These are phyloP conservation scores for Uria aalge DNA, from an alignment of 2,113 vertebrate genomes.

Conservation along the genomic window DNA sequence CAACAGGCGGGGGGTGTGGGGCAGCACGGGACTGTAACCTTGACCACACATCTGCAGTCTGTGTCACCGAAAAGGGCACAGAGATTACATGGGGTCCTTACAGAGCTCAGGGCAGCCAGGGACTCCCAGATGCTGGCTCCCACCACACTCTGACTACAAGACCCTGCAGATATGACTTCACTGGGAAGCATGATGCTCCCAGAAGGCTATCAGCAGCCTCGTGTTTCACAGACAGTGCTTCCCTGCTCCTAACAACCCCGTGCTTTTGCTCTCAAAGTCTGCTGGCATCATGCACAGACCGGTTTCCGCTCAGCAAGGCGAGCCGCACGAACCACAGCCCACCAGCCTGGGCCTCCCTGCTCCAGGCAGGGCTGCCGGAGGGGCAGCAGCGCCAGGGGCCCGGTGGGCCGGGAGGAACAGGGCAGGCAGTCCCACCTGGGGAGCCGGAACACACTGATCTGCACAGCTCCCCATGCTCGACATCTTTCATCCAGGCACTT, in stretches of 20 bases:
- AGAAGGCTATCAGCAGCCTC: neutral
- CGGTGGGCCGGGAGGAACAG: neutral
- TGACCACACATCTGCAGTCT: neutral
- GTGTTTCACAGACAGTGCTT: neutral
- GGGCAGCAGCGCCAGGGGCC: neutral
- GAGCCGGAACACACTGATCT: neutral
- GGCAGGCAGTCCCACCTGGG: neutral
- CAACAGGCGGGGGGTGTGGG: neutral
- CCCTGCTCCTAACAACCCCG: neutral
- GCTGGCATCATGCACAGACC: neutral
- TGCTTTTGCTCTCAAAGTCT: neutral
- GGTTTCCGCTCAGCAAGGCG: neutral
- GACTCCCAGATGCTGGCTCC: neutral
- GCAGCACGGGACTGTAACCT: neutral
- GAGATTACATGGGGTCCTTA: neutral
- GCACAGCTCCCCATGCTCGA: fast-evolving
- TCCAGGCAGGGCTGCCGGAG: neutral
- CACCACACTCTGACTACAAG: fast-evolving
- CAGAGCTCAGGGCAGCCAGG: neutral
- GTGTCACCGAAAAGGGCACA: neutral
- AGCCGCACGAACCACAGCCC: neutral
- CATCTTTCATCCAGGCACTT: neutral
- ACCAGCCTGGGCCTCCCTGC: neutral
- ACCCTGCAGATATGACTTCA: neutral
- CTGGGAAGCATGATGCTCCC: neutral